Percentiles rank a stretch among this genome's conserved stretches.
phyloP scores from a whole-genome alignment of 2,113 vertebrate genomes.

The Pyrgilauda ruficollis region DNA sequence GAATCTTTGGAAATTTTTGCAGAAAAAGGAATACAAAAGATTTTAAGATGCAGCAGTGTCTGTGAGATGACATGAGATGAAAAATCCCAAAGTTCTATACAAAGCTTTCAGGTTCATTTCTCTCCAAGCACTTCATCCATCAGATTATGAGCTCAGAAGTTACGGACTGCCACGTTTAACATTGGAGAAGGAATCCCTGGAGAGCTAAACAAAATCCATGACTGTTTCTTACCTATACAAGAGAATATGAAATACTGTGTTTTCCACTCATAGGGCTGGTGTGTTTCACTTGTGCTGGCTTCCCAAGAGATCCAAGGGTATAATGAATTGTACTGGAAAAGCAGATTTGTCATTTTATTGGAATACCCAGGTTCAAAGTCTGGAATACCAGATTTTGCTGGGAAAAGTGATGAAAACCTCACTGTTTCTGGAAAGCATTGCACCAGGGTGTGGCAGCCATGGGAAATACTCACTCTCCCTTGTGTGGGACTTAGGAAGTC shows the following conservation, averaged over 20 bases:
- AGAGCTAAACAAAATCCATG: not conserved
- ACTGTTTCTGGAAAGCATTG: not conserved
- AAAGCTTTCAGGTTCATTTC: not conserved
- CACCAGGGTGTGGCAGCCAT: not conserved
- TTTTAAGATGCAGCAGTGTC: not conserved
- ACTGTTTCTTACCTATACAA: not conserved
- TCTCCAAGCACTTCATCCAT: not conserved
- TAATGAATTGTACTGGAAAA: not conserved
- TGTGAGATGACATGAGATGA: not conserved
- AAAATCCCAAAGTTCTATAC: not conserved
- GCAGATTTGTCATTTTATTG: not conserved
- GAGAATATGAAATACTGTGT: not conserved
- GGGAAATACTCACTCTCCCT: not conserved
- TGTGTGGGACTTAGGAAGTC: not conserved
- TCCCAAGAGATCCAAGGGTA: not conserved
- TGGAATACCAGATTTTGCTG: not conserved
- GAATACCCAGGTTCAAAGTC: not conserved
- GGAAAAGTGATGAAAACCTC: not conserved
- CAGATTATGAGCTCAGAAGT: not conserved
- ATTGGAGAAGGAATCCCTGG: not conserved
- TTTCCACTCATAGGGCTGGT: not conserved
- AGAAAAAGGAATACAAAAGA: not conserved
- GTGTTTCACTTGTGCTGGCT: not conserved
- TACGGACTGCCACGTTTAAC: not conserved
- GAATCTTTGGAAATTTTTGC: not conserved